phyloP scores from a whole-genome alignment of 2,113 vertebrate species.

The Eptesicus fuscus region DNA sequence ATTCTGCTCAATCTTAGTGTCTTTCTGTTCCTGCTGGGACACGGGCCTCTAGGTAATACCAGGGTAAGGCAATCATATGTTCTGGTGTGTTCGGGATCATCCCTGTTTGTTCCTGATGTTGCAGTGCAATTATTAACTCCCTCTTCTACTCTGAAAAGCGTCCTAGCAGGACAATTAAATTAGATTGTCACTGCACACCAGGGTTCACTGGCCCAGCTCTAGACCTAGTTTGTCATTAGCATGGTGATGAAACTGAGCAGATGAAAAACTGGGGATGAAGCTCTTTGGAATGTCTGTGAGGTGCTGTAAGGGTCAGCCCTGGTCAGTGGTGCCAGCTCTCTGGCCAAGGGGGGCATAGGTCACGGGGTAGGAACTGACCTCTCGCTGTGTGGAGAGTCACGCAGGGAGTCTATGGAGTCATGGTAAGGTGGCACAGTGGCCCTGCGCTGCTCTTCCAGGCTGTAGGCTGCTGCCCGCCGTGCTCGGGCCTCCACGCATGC shows the following conservation, averaged over 20 bases:
- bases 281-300: background rate
- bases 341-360: background rate
- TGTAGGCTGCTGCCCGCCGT: slow-evolving; percentile 89
- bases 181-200: background rate
- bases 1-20: background rate
- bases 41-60: background rate
- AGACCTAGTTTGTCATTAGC: background rate
- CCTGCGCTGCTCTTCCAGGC: slow-evolving; percentile 86
- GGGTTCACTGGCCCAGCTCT: background rate
- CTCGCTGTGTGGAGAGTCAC: slow-evolving; percentile 97
- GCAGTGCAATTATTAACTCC: background rate
- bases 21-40: slow-evolving; percentile 16
- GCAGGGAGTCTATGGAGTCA: slow-evolving; percentile 94
- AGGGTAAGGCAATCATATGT: background rate
- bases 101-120: background rate
- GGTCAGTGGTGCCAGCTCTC: background rate
- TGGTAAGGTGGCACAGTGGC: slow-evolving; percentile 86
- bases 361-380: slow-evolving; percentile 84
- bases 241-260: background rate
- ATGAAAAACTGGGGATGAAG: background rate
- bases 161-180: background rate
- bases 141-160: background rate
- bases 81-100: background rate
- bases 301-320: background rate
- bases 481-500: slow-evolving; percentile 93